Evolutionary conservation across 2,113 vertebrate genomes (phyloP), one percentile per base, ranked within the genome.

Genomic region (Erythrocercus mccallii): DNA sequence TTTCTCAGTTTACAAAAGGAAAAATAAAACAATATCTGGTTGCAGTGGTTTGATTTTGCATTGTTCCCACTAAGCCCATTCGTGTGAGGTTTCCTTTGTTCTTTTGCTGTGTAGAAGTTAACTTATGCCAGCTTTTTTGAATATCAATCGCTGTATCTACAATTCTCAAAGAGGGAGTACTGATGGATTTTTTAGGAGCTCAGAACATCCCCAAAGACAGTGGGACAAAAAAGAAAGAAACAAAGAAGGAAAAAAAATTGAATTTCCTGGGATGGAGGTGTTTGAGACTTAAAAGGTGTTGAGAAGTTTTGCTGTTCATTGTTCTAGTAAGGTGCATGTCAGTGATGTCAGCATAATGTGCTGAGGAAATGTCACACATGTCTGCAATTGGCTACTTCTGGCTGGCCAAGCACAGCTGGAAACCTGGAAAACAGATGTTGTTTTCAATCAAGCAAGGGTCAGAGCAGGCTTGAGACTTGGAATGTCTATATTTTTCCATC

Each of bases 291-390:
- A 77, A 93, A 91, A 97, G 86, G 91, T 98, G 97, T 96, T 98
- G 97, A 97, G 96, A 97, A 95, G 74, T 93, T 97, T 96, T 96
- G 73, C 73, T 98, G 96, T 81, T 95, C 57, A 23, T 97, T 98
- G 96, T 97, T 97, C 96, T 96, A 97, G 94, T 95, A 97, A 97
- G 96, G 95, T 97, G 30, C 80, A 93, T 96, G 97, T 96, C 95
- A 95, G 88, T 97, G 97, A 97, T 98, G 95, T 98, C 97, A 97
- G 79, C 66, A 78, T 83, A 96, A 54, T 21, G 53, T 96, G 88
- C 95, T 94, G 91, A 96, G 97, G 97, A 98, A 98, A 97, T 98
- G 97, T 98, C 97, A 97, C 97, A 98, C 97, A 96, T 97, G 96
- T 98, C 96, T 97, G 82, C 96, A 98, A 92, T 97, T 97, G 97